Percentiles rank a stretch among this genome's conserved stretches.
Conservation (phyloP, 2,888 invertebrate genomes). For the Quadriops clusia region DNA sequence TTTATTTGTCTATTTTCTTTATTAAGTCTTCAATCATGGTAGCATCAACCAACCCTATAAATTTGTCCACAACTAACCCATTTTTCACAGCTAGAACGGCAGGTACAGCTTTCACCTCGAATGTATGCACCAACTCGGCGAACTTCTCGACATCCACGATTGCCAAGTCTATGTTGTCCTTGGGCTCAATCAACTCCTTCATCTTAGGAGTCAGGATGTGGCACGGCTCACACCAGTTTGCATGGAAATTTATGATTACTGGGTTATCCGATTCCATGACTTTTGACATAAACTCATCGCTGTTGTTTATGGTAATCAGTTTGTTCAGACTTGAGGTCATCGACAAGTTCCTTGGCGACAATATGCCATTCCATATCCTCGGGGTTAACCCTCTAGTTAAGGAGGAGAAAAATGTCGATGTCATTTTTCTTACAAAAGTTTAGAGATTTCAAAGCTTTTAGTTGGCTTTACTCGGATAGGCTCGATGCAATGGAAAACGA, state of each 20-base stretch:
- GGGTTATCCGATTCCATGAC: constrained; percentile 75
- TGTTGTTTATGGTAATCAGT: constrained; percentile 50
- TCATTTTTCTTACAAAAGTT: constrained; percentile 2
- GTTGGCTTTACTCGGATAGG: constrained; percentile 37
- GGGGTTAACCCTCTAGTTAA: too few relatives aligned
- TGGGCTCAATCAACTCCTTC: constrained; percentile 60
- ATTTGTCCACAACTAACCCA: constrained; percentile 75
- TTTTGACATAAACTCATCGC: constrained; percentile 67
- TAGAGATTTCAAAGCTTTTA: constrained; percentile 25
- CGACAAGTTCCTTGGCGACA: constrained; percentile 15
- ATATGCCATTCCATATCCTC: too few relatives aligned
- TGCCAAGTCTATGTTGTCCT: constrained; percentile 62
- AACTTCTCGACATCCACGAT: constrained; percentile 73
- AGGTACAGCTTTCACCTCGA: constrained; percentile 72
- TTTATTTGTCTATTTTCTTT: constrained; percentile 41
- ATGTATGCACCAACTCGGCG: constrained; percentile 70
- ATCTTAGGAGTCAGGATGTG: constrained; percentile 77
- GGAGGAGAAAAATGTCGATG: constrained; percentile 1
- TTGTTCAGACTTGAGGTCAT: constrained; percentile 23
- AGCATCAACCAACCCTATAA: constrained; percentile 74
- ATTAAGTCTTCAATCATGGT: constrained; percentile 70
- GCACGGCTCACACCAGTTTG: constrained; percentile 86
- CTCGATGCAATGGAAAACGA: constrained; percentile 40
- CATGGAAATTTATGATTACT: constrained; percentile 85
- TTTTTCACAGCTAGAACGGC: constrained; percentile 71